Base-by-base conservation (phyloP, 2,797 vertebrate species). In the Argya squamiceps region DNA sequence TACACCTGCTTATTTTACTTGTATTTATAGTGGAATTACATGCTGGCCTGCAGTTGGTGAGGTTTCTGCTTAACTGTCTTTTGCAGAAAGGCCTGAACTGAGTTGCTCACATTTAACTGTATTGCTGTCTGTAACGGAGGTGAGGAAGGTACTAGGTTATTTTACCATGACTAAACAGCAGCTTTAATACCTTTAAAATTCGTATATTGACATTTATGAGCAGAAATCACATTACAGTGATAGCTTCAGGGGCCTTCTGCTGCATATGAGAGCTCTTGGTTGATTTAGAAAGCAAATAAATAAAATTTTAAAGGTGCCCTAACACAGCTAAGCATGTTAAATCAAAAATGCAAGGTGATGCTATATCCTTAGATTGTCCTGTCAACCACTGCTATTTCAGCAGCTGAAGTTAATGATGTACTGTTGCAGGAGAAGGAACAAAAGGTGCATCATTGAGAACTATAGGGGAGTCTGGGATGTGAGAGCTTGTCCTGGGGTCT, bases 231-330 rank as follows among this genome's bases (percentile, higher is more conserved):
- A n/a, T 92, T 92, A 82, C 60, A 69, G 67, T 10, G 49, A 43
- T 92, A 82, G 94, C 89, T 94, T 93, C 80, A 47, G 93, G 95
- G 92, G 77, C 80, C 85, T 90, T 95, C 62, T 95, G 64, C 87
- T 93, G 80, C 0, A 0, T 79, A 15, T 47, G 52, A 79, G 74
- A 88, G 58, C 27, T 88, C 79, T 73, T 49, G 79, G 65, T 75
- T 85, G 92, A 36, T 84, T 94, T 77, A 85, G 81, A 87, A 85
- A 92, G 68, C 69, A 94, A 92, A 91, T 86, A 95, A 91, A 78
- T 91, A 81, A 30, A 37, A 84, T 78, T 47, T 67, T 49, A 79
- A 82, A 90, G 84, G 59, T 60, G 53, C 41, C 12, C 44, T 79
- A 77, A 82, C 59, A 56, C 67, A 87, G 43, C 64, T 55, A 43